These are phyloP conservation scores for Tamias sibiricus DNA, from an alignment of 2,113 vertebrate species.

Conservation along the genomic window DNA sequence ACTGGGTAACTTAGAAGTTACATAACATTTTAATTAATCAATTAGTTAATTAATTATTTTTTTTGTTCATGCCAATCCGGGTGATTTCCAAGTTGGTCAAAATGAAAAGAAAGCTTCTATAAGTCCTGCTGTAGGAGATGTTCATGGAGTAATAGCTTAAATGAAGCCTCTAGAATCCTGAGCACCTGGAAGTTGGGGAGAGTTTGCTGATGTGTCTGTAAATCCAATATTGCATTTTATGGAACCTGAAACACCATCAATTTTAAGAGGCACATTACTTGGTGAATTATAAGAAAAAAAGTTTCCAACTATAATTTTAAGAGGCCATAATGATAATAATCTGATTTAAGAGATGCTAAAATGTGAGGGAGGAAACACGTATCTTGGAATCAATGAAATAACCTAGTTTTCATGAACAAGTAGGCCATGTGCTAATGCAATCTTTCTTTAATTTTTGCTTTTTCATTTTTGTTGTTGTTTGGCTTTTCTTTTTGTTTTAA, in stretches of 20 bases:
- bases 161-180: not conserved
- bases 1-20: not conserved
- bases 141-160: not conserved
- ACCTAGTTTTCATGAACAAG: not conserved
- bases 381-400: not conserved
- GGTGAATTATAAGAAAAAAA: slow-evolving; percentile 27
- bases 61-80: not conserved
- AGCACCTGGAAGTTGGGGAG: not conserved
- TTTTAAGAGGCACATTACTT: not conserved
- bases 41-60: not conserved
- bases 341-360: slow-evolving; percentile 27
- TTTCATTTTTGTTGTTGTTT: not conserved
- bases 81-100: not conserved
- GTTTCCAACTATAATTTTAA: slow-evolving; percentile 18
- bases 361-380: not conserved
- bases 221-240: not conserved
- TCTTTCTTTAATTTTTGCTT: slow-evolving; percentile 17
- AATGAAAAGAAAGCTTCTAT: slow-evolving; percentile 20
- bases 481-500: slow-evolving; percentile 28
- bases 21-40: not conserved
- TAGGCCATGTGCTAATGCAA: not conserved
- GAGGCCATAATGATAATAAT: not conserved
- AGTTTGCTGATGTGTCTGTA: not conserved
- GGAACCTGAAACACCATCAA: not conserved
- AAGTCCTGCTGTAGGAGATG: not conserved